These are phyloP conservation scores for Zelostemma sp. DNA, from an alignment of 1,140 invertebrate species.

Conservation along the genomic window DNA sequence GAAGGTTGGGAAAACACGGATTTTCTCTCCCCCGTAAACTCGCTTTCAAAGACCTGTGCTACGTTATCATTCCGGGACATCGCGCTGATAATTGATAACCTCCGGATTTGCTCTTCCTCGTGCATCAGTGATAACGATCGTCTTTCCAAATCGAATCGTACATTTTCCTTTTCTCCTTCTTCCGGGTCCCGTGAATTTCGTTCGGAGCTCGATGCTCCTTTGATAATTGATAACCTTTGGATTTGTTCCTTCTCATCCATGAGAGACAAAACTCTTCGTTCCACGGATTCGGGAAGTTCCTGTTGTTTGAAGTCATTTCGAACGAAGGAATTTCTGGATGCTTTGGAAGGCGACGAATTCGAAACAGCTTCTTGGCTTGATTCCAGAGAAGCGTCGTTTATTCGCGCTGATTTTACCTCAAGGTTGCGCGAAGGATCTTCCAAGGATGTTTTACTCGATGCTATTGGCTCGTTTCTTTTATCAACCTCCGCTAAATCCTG, in stretches of 20 bases:
- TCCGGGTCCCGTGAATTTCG: not conserved
- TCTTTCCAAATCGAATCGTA: not conserved
- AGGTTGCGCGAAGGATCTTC: not conserved
- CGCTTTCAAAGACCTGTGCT: not conserved
- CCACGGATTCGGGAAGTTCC: not conserved
- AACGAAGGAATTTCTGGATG: not conserved
- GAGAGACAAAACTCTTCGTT: not conserved
- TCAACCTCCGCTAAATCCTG: not conserved
- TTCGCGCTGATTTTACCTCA: not conserved
- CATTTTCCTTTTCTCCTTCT: not conserved
- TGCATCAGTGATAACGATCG: not conserved
- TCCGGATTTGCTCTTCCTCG: not conserved
- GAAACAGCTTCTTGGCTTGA: not conserved
- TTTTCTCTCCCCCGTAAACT: not conserved
- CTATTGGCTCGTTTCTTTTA: not conserved
- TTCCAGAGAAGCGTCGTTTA: not conserved
- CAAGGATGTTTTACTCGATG: not conserved
- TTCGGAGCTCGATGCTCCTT: not conserved
- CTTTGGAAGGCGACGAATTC: not conserved
- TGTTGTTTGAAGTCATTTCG: not conserved
- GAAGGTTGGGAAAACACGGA: not conserved
- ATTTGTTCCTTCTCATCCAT: not conserved
- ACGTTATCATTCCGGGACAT: not conserved
- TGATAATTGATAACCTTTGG: not conserved
- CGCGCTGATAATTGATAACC: not conserved